Evolutionary conservation across 2,888 invertebrate genomes (phyloP), one percentile per base, ranked within the genome.

Genomic region (Ichneumoninae sp.): DNA sequence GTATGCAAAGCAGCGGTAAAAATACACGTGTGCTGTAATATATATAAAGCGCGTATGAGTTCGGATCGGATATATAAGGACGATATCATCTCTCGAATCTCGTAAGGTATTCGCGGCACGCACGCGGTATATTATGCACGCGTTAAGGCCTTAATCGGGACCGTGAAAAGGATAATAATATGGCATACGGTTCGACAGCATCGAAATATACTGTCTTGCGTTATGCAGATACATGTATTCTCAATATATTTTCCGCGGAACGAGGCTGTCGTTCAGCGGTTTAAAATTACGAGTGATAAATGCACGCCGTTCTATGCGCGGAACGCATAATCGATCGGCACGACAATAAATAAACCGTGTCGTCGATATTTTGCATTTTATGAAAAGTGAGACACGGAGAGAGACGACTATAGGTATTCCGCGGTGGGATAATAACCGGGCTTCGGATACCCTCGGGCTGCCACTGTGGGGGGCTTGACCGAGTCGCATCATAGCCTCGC

Each of bases 161-260:
- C 66, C 77, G 78, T 83, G 77, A 74, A 80, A 84, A 77, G 76
- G 76, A 82, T 84, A 85, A 84, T 84, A 71, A 84, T 82, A 80
- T 30, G 65, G 72, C 78, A 19, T 19, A 54, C 36, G 30, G 19
- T 70, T 70, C 30, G 50, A n/a, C 68, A 68, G 44, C 47, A 16
- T 68, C 26, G 68, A 47, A 47, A 68, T 47, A 26, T 68, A 68
- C 19, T 47, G 47, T 44, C 22, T 22, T 26, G 6, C 68, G 44
- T 16, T 66, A 8, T 47, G 13, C 16, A 4, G 13, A 68, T 26
- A 68, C 10, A 26, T 47, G 16, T 68, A 68, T 22, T 65, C 44
- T 47, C 44, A 47, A 22, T 50, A 26, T 47, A 40, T 30, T 57
- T 57, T 57, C 26, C 26, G 26, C 13, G 57, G 26, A 19, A 19